Percentiles rank a stretch among this genome's conserved stretches.
These are phyloP conservation scores for Mustela nigripes DNA, from an alignment of 2,113 vertebrate species.

Conservation along the genomic window DNA sequence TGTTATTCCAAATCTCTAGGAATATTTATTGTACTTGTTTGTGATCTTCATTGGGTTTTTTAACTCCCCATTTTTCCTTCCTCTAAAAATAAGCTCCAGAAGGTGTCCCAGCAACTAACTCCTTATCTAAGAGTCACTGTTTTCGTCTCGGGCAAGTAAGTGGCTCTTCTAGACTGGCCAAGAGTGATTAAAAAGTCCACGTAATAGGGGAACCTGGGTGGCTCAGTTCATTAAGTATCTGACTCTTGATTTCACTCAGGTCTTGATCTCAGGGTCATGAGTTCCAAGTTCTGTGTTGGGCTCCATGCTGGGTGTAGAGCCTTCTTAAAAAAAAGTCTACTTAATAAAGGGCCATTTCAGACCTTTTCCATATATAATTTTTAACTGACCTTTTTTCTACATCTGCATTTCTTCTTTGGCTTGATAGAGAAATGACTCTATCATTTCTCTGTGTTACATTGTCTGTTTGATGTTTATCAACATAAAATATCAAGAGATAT, in stretches of 20 bases:
- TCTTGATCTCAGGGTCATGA: not conserved
- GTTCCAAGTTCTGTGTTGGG: not conserved
- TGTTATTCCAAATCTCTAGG: slow-evolving; percentile 42
- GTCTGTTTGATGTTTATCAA: slow-evolving; percentile 51
- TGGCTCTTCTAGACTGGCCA: not conserved
- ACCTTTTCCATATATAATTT: not conserved
- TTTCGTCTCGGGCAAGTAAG: not conserved
- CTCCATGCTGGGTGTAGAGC: not conserved
- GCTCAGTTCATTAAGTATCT: not conserved
- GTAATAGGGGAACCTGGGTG: not conserved
- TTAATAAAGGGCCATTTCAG: not conserved
- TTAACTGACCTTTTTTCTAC: not conserved
- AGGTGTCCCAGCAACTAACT: not conserved
- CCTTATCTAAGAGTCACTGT: not conserved
- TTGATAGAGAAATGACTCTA: not conserved
- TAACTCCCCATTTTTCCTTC: slow-evolving; percentile 14
- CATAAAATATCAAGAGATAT: not conserved
- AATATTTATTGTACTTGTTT: not conserved
- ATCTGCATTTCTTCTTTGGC: not conserved
- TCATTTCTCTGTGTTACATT: slow-evolving; percentile 28
- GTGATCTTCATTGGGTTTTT: slow-evolving; percentile 24
- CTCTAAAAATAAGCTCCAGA: slow-evolving; percentile 45
- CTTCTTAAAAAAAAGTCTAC: not conserved
- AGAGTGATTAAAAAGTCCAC: not conserved
- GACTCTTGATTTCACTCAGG: not conserved